Evolutionary conservation across 2,888 invertebrate species (phyloP), one percentile per base, ranked within the genome.

Genomic region (Eretmocerus hayati): DNA sequence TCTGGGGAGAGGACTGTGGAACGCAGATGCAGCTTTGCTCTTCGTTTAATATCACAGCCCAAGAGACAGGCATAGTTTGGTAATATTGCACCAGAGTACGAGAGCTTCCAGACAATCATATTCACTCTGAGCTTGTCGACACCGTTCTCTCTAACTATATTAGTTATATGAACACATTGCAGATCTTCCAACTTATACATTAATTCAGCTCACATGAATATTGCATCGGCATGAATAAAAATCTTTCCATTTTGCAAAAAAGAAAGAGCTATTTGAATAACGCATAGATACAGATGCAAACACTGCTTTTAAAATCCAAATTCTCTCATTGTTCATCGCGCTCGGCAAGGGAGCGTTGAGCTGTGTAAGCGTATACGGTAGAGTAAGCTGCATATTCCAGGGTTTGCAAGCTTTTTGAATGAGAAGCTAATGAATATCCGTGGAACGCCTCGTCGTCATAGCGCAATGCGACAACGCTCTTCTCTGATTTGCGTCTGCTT

Each of bases 171-270:
- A 58, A 51, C 60, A 61, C 58, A 63, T 64, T 63, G 64, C 64
- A 61, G 65, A 67, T 48, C 63, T 67, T 63, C 60, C 57, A 54
- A 57, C 56, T 63, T n/a, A n/a, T n/a, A n/a, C 63, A 67, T 69
- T 71, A 71, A 70, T 68, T 71, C 70, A 71, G 64, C 67, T 61
- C 64, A 62, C 67, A 68, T 67, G 70, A 69, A 70, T 68, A 66
- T 69, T 64, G 57, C 53, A 56, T 8, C 16, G 18, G 18, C n/a
- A n/a, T n/a, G n/a, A n/a, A n/a, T n/a, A n/a, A n/a, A n/a, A n/a
- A n/a, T n/a, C n/a, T n/a, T n/a, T n/a, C n/a, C n/a, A n/a, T n/a
- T n/a, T n/a, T n/a, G 30, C 20, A 37, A n/a, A 32, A 22, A 22
- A 38, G 19, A n/a, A 38, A 30, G 38, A 33, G 43, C 30, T 40